Conservation (phyloP, 1,140 invertebrate species). For the Metopolophium dirhodum region DNA sequence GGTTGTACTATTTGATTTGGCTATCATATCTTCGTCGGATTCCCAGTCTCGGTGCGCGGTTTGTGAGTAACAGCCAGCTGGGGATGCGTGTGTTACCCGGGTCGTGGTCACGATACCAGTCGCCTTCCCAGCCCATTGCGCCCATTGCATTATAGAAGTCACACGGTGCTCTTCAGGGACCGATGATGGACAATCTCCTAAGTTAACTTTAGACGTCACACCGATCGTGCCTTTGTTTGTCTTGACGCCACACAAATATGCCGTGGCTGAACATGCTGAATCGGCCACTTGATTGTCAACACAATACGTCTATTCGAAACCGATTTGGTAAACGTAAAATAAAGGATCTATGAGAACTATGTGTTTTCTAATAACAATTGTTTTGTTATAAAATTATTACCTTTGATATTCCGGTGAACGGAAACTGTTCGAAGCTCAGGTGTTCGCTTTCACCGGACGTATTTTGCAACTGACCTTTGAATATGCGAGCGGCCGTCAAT, state of each 20-base stretch:
- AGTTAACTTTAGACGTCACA: slow-evolving; percentile 70
- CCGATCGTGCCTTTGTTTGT: slow-evolving; percentile 75
- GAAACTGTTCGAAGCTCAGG: slow-evolving; percentile 80
- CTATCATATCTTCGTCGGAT: slow-evolving; percentile 68
- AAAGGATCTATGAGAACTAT: not conserved
- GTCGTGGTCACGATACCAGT: slow-evolving; percentile 74
- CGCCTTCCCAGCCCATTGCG: slow-evolving; percentile 73
- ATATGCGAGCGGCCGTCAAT: slow-evolving; percentile 72
- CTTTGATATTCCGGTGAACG: slow-evolving; percentile 75
- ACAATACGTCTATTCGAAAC: slow-evolving; percentile 76
- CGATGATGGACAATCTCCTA: slow-evolving; percentile 68
- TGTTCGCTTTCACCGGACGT: slow-evolving; percentile 71
- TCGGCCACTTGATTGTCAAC: slow-evolving; percentile 82
- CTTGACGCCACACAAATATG: slow-evolving; percentile 84
- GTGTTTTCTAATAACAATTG: not conserved
- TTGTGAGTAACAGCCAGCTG: slow-evolving; percentile 83
- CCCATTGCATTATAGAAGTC: slow-evolving; percentile 75
- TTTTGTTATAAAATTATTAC: slow-evolving; percentile 63
- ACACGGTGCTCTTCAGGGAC: slow-evolving; percentile 69
- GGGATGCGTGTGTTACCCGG: slow-evolving; percentile 89
- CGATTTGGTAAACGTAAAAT: not conserved
- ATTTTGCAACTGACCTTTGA: slow-evolving; percentile 69
- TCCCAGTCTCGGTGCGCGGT: slow-evolving; percentile 80
- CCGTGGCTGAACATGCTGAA: slow-evolving; percentile 82
- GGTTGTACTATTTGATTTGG: slow-evolving; percentile 15